Evolutionary conservation across 35 echinoderm and acorn worm genomes (phyloP), one percentile per base, ranked within the genome.

Genomic region (Ophioderma brevispina): DNA sequence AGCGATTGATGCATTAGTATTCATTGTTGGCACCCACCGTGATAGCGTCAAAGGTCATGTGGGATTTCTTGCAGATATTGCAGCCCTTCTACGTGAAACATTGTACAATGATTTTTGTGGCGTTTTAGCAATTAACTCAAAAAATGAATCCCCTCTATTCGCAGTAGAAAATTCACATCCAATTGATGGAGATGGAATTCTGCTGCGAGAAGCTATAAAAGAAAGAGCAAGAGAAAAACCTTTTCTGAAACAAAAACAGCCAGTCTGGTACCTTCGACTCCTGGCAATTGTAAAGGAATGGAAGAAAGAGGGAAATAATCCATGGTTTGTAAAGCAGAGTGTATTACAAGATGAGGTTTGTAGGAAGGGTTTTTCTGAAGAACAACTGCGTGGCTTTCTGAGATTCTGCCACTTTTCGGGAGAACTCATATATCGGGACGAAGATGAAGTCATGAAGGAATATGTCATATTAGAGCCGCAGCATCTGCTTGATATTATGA

Each of bases 11-110:
- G 49, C 87, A 4, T 39, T 89, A 30, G 43, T 89, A 19, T 89
- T 89, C 34, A 41, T 89, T 18, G 42, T 89, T 81, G 87, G 87
- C 15, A 89, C 87, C 18, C 87, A 89, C 37, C 40, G 76, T 33
- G 87, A 89, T 76, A 89, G 87, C 30, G 77, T 89, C 33, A 37
- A 25, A 70, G 23, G n/a, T 25, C 17, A 70, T 25, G 59, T 25
- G n/a, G 59, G 28, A 25, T 30, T 70, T 25, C 2, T 70, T 3
- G n/a, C 1, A 30, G 28, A 30, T 25, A 18, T 70, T 8, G 4
- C 59, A 70, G 17, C 10, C 10, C 6, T 15, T 2, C 28, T 70
- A 2, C 59, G 28, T 15, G 23, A 70, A 25, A 2, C 15, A 70
- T 70, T 70, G n/a, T 70, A 70, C 59, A 70, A 70, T 70, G 59